These are phyloP conservation scores for Carollia perspicillata DNA, from an alignment of 2,113 vertebrate species.

Conservation along the genomic window DNA sequence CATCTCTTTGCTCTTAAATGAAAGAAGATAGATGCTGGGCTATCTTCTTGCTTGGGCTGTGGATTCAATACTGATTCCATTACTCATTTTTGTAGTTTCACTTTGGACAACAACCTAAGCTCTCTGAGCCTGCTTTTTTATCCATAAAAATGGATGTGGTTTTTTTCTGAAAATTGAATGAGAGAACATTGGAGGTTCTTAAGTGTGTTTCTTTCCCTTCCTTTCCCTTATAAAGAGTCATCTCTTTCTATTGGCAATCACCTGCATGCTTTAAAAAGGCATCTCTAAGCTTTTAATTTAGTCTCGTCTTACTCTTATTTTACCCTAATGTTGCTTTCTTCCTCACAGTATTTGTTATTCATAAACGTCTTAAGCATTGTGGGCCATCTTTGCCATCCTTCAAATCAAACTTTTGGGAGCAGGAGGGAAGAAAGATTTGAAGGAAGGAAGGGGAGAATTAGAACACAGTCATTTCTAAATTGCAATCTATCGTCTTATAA, in stretches of 20 bases:
- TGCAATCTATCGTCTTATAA: background rate
- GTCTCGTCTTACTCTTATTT: background rate
- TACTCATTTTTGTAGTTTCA: background rate
- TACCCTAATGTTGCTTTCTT: background rate
- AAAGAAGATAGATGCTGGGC: background rate
- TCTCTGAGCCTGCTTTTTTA: background rate
- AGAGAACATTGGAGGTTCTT: background rate
- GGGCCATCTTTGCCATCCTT: background rate
- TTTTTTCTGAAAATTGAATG: background rate
- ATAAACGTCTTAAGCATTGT: background rate
- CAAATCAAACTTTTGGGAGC: background rate
- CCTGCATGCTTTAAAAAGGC: background rate
- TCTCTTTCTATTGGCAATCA: background rate
- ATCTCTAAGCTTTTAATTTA: background rate
- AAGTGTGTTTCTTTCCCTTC: background rate
- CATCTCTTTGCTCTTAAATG: background rate
- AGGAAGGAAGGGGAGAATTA: background rate
- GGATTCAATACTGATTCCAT: background rate
- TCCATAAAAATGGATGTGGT: background rate
- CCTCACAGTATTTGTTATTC: background rate
- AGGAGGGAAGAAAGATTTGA: background rate
- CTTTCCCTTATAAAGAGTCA: background rate
- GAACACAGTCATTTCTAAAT: background rate
- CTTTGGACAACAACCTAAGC: background rate
- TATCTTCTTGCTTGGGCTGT: too few species aligned